Base-by-base conservation (phyloP, 2,888 invertebrate genomes). In the Cataglyphis albicans region DNA sequence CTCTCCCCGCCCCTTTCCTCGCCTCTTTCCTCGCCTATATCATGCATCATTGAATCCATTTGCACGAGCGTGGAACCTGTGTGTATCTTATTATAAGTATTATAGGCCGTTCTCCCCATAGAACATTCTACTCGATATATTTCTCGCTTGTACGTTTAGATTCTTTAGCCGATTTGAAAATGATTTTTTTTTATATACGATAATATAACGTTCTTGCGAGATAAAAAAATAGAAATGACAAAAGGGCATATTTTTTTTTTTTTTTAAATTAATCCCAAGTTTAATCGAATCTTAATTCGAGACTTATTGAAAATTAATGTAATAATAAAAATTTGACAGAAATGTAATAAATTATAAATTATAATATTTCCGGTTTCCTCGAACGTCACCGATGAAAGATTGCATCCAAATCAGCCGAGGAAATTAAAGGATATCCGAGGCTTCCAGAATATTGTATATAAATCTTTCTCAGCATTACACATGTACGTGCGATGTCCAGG, bases 1-100 rank as follows among this genome's bases (percentile, higher is more conserved):
- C 38, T 64, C 57, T 78, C 65, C 82, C 32, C 29, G 29, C 29
- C 29, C 2, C 29, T 41, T 57, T 55, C 75, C 84, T 74, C 29
- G 29, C 29, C 29, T 29, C 29, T 41, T 57, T 55, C 75, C 84
- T 72, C 70, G 61, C 63, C 38, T 64, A 12, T 25, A 32, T 18
- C 52, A 80, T 55, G 70, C 81, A 81, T 83, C 65, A 67, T 73
- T 81, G 21, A 57, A 81, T 6, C 48, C 72, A 52, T 70, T 81
- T 89, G 89, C 89, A 89, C 89, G 89, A 89, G 89, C 89, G 89
- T 89, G 89, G 88, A 89, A 89, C 87, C 88, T 89, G 89, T 89
- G 89, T 89, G 86, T 72, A 80, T 80, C 65, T 81, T 81, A 38
- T 74, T 59, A n/a, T 35, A 68, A 63, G 38, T 63, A 48, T 59